These are phyloP conservation scores for Corticium candelabrum DNA, from an alignment of 37 sponge, comb jelly and placozoan species.

Conservation along the genomic window DNA sequence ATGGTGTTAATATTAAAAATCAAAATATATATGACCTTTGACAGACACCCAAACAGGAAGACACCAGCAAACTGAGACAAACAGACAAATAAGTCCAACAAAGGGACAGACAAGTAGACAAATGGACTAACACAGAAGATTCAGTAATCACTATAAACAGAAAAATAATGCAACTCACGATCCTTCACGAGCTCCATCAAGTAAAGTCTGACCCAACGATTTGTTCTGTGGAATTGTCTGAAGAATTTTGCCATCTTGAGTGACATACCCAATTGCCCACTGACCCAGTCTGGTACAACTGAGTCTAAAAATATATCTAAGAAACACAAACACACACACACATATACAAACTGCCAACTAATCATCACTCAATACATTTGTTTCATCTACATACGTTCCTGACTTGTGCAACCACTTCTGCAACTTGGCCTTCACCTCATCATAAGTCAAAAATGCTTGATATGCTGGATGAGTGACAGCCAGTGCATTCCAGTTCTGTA, in stretches of 20 bases:
- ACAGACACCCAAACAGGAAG: no score
- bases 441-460: slow-evolving; percentile 96
- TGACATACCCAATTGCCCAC: slow-evolving; percentile 99
- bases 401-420: slow-evolving; percentile 76
- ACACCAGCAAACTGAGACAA: no score
- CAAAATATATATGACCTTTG: no score
- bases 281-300: slow-evolving; percentile 95
- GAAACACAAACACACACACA: slow-evolving; percentile 17
- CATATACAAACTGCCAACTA: slow-evolving; percentile 12
- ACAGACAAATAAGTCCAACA: no score
- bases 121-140: no score
- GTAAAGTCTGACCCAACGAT: slow-evolving; percentile 87
- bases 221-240: slow-evolving; percentile 99
- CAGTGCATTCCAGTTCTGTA: slow-evolving; percentile 94
- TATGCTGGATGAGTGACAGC: slow-evolving; percentile 95
- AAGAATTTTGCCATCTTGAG: slow-evolving; percentile 72
- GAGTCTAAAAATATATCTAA: slow-evolving; percentile 86
- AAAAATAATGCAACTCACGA: slow-evolving; percentile 74
- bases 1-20: no score
- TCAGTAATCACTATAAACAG: no score
- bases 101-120: no score
- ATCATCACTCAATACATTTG: neutral
- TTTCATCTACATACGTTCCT: slow-evolving; percentile 59
- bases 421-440: slow-evolving; percentile 88
- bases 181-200: slow-evolving; percentile 84